Percentiles rank a stretch among this genome's conserved stretches.
These are phyloP conservation scores for Drosophila watanabei DNA, from an alignment of 1,140 invertebrate species.

Conservation along the genomic window DNA sequence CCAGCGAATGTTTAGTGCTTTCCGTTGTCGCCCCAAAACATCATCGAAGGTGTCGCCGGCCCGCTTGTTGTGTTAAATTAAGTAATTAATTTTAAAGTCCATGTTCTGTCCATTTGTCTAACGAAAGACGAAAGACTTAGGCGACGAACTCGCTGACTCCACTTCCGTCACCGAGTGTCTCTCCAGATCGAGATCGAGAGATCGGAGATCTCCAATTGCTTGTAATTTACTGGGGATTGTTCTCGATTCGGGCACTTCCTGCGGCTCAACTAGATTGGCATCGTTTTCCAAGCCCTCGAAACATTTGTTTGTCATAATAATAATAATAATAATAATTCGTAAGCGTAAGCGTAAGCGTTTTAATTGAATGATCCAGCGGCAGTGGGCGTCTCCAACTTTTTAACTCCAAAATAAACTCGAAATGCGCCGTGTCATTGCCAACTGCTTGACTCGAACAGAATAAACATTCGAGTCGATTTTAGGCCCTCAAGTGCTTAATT, in stretches of 20 bases:
- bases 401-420: constrained; percentile 24
- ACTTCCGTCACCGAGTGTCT: constrained; percentile 60
- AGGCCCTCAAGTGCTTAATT: constrained; percentile 79
- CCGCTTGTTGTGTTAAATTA: constrained; percentile 82
- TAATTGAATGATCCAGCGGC: constrained; percentile 80
- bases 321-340: constrained; percentile 76
- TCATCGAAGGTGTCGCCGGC: constrained; percentile 71
- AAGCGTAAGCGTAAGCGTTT: constrained; percentile 69
- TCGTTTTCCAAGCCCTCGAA: constrained; percentile 61
- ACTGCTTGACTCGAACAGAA: constrained; percentile 66
- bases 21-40: constrained; percentile 67
- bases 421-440: constrained; percentile 61
- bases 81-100: constrained; percentile 84
- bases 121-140: constrained; percentile 66
- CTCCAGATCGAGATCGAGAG: constrained; percentile 32
- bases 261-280: constrained; percentile 67
- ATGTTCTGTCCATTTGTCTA: constrained; percentile 77
- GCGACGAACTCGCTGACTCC: constrained; percentile 69
- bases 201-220: constrained; percentile 59
- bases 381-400: constrained; percentile 58
- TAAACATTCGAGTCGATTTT: constrained; percentile 68
- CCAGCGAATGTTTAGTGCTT: constrained; percentile 69
- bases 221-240: constrained; percentile 63
- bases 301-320: constrained; percentile 78
- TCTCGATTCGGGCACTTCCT: constrained; percentile 59